Evolutionary conservation across 2,113 vertebrate genomes (phyloP).

Genomic region (Chaetops frenatus): DNA sequence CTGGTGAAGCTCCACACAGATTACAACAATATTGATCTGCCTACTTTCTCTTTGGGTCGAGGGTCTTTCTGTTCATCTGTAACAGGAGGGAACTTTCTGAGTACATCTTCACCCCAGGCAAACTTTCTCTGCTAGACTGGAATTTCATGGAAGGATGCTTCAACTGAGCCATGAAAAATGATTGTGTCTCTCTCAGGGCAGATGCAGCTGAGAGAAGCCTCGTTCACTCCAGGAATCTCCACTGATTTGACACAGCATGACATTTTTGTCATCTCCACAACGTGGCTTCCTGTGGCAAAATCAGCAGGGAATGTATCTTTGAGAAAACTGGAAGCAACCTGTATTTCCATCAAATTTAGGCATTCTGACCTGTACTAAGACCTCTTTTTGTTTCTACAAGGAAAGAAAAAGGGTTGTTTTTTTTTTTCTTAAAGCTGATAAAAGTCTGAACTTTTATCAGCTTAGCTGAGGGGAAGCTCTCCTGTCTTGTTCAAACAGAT

Average conservation of each 20-base stretch:
- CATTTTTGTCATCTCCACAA: conserved; percentile 14
- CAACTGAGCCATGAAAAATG: conserved; percentile 4
- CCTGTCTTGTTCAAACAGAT: neutral
- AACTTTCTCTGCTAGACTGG: conserved; percentile 11
- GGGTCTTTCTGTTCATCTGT: neutral
- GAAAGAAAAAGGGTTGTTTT: neutral
- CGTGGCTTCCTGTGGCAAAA: neutral
- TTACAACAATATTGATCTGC: neutral
- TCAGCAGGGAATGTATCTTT: neutral
- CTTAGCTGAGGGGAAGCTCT: neutral
- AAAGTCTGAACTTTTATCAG: neutral
- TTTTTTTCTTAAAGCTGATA: neutral
- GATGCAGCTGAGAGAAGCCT: neutral
- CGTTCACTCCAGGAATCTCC: neutral
- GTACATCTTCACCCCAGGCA: neutral
- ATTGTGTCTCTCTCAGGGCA: neutral
- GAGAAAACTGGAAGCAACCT: neutral
- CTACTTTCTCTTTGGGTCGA: neutral
- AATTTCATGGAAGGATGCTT: conserved; percentile 24
- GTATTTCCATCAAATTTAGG: neutral
- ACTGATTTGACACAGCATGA: neutral
- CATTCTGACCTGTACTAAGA: neutral
- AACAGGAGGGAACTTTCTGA: neutral
- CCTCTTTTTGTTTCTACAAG: neutral
- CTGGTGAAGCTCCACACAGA: neutral